Base-by-base conservation (phyloP, 2,113 vertebrate species). In the Epinephelus lanceolatus region DNA sequence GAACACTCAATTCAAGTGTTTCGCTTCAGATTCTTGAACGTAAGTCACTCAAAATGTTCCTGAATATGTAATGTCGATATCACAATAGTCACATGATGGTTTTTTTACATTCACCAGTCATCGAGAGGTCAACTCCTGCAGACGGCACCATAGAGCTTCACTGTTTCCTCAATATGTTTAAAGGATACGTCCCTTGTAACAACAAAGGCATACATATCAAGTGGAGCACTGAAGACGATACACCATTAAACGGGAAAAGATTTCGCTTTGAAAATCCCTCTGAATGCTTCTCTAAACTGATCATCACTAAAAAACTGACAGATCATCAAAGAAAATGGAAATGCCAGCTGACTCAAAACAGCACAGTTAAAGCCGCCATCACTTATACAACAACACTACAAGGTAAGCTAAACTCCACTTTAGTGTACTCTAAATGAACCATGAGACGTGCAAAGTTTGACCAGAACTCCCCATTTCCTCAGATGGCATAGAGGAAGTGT, bases 401-500 rank as follows among this genome's bases (percentile, higher is more conserved):
- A 93, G 92, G 91, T 94, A 81, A 9, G 33, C 33, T 0, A 14
- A 47, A 51, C 17, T 8, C 10, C 7, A 15, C 1, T 18, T 33
- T 3, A 27, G 0, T 0, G 0, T 3, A 30, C 1, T 27, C 4
- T 3, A 72, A 57, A 53, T 47, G 0, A 67, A 37, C 37, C 0
- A 6, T 74, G 21, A 19, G 7, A 8, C 1, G 11, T 51, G 15
- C 18, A 65, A 53, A 62, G 33, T 33, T 4, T 80, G 27, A 91
- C 30, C 2, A 13, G 17, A 47, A 25, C 8, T 80, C 13, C 37
- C 15, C 80, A 82, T 90, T 13, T 14, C 17, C 53, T 47, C 25
- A 94, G 93, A 81, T 66, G 90, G 92, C 0, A 1, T 87, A 61
- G 91, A 94, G 90, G 91, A 93, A 93, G 86, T 94, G 71, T 91